Percentiles rank a stretch among this genome's conserved stretches.
Evolutionary conservation across 2,797 vertebrate species (phyloP).

Genomic region (Jordanella pulchra): DNA sequence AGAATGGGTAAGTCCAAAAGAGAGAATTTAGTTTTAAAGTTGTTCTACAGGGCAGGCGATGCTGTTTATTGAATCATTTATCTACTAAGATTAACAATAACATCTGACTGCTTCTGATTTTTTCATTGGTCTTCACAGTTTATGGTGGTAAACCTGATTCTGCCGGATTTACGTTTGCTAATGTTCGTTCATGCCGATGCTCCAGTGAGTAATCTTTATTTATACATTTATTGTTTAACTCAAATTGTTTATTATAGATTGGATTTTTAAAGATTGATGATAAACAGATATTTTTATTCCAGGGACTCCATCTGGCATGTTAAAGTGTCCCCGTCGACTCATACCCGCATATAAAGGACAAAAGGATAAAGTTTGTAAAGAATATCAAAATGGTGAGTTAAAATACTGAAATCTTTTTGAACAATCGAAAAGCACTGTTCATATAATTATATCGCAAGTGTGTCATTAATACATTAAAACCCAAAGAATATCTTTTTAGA

Average conservation of each 20-base stretch:
- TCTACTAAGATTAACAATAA: background rate
- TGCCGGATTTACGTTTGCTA: background rate
- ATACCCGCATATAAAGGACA: rapidly evolving
- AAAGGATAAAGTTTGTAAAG: background rate
- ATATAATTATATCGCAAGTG: background rate
- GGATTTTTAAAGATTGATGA: background rate
- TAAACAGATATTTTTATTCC: slow-evolving; percentile 5
- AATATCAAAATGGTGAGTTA: background rate
- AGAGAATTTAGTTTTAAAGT: background rate
- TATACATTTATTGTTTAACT: background rate
- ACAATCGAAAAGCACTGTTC: background rate
- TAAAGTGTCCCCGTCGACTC: background rate
- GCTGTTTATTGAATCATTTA: background rate
- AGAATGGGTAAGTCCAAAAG: slow-evolving; percentile 29
- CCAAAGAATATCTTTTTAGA: background rate
- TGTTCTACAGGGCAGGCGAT: background rate
- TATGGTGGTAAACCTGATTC: background rate
- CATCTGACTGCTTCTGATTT: background rate
- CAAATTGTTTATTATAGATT: background rate
- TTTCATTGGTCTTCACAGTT: slow-evolving; percentile 33
- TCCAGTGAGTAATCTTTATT: slow-evolving; percentile 37
- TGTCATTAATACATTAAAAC: background rate
- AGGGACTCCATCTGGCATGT: background rate
- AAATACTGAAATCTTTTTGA: background rate
- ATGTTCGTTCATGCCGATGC: slow-evolving; percentile 50